Evolutionary conservation across 23 tunicate genomes (phyloP), one percentile per base, ranked within the genome.

Genomic region (Halocynthia aurantium): DNA sequence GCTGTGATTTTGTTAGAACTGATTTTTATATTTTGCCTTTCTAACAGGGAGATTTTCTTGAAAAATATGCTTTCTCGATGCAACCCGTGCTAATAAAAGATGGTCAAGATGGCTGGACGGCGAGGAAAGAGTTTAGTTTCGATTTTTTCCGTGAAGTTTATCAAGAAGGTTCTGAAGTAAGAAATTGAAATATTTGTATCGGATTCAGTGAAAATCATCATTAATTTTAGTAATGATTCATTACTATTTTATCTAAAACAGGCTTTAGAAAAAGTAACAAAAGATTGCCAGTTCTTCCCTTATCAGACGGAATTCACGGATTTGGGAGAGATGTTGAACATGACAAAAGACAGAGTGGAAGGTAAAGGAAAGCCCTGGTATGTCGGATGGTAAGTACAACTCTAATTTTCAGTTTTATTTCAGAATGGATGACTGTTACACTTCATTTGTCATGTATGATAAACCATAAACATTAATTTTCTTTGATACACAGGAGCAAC

Each of bases 361-460:
- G 97, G 97, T 6, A 65, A 85, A 56, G 91, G 62, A 53, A 78
- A 76, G 57, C 97, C 97, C 44, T 91, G 97, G 97, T 91, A 91
- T 77, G 82, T 85, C 63, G 97, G 97, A 70, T 91, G 97, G 97
- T 88, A 67, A 88, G 95, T 82, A 8, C n/a, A 19, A 61, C 63
- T 2, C 2, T 1, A 13, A 13, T 58, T 58, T 58, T 58, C 1
- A 58, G 15, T 58, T 58, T 2, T 31, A 31, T 31, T 31, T 31
- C 2, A 31, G 44, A 31, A 31, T 31, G 44, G 44, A 31, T 31
- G 44, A 31, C 44, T 31, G 44, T 31, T 31, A 31, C 44, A 31
- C 44, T 31, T 31, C 44, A 31, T 31, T 31, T 4, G 44, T 0
- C 44, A 31, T 31, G 44, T 31, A 31, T 31, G 44, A 31, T 31